A percentile compares a stretch with the other conserved stretches of the same genome.
These are phyloP conservation scores for Orius laevigatus DNA, from an alignment of 1,140 invertebrate species.

Conservation along the genomic window DNA sequence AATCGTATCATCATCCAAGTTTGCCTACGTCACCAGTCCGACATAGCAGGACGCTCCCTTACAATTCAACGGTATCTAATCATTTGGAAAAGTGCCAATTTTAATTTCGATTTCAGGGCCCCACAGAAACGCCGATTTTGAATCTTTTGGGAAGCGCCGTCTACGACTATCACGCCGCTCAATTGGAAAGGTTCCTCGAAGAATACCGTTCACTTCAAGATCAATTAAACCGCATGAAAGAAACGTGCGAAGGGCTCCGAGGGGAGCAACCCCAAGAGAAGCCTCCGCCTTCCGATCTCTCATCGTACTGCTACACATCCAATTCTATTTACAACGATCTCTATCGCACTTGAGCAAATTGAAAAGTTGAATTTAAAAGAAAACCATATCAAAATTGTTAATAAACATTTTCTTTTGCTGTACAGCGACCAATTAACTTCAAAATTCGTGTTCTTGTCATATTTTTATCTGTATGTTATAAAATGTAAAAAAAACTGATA, in stretches of 20 bases:
- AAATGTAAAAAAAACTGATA: too few relatives aligned
- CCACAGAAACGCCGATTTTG: constrained; percentile 19
- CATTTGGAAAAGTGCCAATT: too few relatives aligned
- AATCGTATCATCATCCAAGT: constrained; percentile 20
- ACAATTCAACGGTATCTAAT: neutral
- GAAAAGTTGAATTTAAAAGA: too few relatives aligned
- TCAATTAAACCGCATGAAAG: constrained; percentile 58
- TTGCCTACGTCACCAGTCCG: constrained; percentile 25
- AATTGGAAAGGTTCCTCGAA: constrained; percentile 55
- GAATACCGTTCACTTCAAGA: constrained; percentile 57
- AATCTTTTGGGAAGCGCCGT: constrained; percentile 22
- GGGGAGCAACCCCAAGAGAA: neutral
- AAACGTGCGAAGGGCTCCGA: constrained; percentile 38
- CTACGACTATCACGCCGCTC: constrained; percentile 58
- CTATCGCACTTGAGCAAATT: constrained; percentile 4
- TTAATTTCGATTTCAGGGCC: neutral
- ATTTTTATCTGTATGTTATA: too few relatives aligned
- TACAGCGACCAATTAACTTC: too few relatives aligned
- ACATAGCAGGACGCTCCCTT: constrained; percentile 13
- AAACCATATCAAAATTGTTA: too few relatives aligned
- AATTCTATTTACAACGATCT: constrained; percentile 24
- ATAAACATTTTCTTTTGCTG: too few relatives aligned
- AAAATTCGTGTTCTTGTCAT: too few relatives aligned
- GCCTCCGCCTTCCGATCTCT: constrained; percentile 28
- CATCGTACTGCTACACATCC: neutral